phyloP scores from a whole-genome alignment of 2,797 vertebrate species.

The Etheostoma nigrum region DNA sequence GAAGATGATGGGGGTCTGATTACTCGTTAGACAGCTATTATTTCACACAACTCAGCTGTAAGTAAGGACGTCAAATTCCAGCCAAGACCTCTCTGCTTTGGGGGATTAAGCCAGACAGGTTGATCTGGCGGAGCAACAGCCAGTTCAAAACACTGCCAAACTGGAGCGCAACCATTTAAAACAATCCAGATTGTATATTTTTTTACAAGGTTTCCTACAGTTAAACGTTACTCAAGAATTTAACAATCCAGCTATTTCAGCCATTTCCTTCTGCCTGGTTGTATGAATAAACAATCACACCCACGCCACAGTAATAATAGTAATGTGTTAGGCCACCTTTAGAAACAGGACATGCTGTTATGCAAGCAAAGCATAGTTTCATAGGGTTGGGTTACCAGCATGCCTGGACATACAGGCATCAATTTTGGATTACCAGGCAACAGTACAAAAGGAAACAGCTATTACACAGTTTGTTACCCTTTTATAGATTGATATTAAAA shows the following conservation, averaged over 20 bases:
- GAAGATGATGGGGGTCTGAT: background rate
- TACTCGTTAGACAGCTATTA: conserved; percentile 15
- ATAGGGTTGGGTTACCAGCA: conserved; percentile 71
- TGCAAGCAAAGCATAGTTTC: conserved; percentile 66
- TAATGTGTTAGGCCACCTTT: conserved; percentile 5
- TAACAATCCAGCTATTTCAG: conserved; percentile 15
- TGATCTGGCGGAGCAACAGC: background rate
- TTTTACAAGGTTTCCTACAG: conserved; percentile 18
- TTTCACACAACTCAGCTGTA: conserved; percentile 16
- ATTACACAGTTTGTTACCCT: background rate
- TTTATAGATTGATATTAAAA: background rate
- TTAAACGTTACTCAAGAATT: conserved; percentile 53
- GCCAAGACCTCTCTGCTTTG: background rate
- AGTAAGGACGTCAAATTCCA: background rate
- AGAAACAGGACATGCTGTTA: conserved; percentile 46
- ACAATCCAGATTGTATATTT: background rate
- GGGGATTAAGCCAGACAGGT: too few relatives aligned
- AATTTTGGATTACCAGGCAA: conserved; percentile 17
- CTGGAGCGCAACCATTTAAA: background rate
- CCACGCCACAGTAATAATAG: background rate
- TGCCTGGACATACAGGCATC: conserved; percentile 52
- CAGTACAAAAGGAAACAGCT: background rate
- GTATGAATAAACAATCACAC: background rate
- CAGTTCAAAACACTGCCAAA: background rate
- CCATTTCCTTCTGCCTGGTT: conserved; percentile 2